These are phyloP conservation scores for Xiphophorus couchianus DNA, from an alignment of 2,113 vertebrate genomes.

Conservation along the genomic window DNA sequence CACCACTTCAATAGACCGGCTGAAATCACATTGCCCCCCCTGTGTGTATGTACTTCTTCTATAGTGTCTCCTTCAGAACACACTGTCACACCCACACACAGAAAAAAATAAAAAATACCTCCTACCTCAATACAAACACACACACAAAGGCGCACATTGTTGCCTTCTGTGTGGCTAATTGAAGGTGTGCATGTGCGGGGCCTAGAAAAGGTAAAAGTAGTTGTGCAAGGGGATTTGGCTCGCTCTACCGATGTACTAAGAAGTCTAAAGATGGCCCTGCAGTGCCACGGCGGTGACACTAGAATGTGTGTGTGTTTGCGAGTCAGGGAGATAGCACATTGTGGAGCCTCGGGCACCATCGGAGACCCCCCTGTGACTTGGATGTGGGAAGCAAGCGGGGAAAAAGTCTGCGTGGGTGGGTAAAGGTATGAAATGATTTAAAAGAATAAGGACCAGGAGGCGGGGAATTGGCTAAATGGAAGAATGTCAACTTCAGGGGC, in stretches of 20 bases:
- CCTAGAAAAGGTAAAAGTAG: conserved; percentile 54
- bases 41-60: conserved; percentile 52
- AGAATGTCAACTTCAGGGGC: conserved; percentile 1
- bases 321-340: conserved; percentile 53
- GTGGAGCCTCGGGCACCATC: conserved; percentile 63
- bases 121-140: conserved; percentile 31
- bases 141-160: conserved; percentile 49
- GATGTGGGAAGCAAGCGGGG: conserved; percentile 52
- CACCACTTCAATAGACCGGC: conserved; percentile 72
- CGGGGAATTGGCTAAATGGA: not conserved
- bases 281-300: conserved; percentile 63
- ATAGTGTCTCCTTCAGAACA: conserved; percentile 53
- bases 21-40: conserved; percentile 53
- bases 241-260: conserved; percentile 30
- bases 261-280: conserved; percentile 75
- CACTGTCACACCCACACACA: conserved; percentile 56
- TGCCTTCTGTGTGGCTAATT: conserved; percentile 38
- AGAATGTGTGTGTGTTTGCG: not conserved
- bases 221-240: conserved; percentile 56
- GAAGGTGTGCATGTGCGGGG: conserved; percentile 29
- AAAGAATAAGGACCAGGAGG: conserved; percentile 8
- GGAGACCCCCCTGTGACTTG: conserved; percentile 66
- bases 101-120: conserved; percentile 23
- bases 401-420: conserved; percentile 65
- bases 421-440: conserved; percentile 57